Base-by-base conservation (phyloP, 2,113 vertebrate genomes). In the Eonycteris spelaea region DNA sequence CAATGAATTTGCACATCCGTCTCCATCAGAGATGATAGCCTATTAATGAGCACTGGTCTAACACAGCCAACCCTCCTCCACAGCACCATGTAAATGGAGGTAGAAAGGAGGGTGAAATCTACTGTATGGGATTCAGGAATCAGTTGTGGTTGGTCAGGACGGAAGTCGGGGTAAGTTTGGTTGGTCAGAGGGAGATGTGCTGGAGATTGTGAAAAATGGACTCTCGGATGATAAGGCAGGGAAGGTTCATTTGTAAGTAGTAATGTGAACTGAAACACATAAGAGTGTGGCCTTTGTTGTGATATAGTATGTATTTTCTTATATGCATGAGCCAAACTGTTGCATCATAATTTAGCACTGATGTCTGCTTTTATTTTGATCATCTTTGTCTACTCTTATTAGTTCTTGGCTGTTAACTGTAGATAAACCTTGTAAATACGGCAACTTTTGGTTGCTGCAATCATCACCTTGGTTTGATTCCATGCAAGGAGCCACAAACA, bases 281-380 rank as follows among this genome's bases (percentile, higher is more conserved):
- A 98, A 98, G 98, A 98, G 98, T 98, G 98, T 98, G 98, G 98
- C 99, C 99, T 99, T 99, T 98, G 98, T 98, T 98, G 98, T 99
- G 98, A 99, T 98, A 98, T 98, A 98, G 98, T 98, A 98, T 95
- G 98, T 99, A 98, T 99, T 99, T 98, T 99, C 98, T 99, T 99
- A 98, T 99, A 98, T 99, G 99, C 99, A 99, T 99, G 99, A 98
- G 98, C 98, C 98, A 98, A 98, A 97, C 92, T 97, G 98, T 99
- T 98, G 98, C 98, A 97, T 98, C 98, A 98, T 99, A 97, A 98
- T 98, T 99, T 98, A 98, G 97, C 98, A 98, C 97, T 97, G 96
- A 90, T 98, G 98, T 99, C 98, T 53, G 15, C 98, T 98, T 98
- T 99, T 98, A 97, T 98, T 99, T 99, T 96, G 70, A 93, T 97